Base-by-base conservation (phyloP, 1,140 invertebrate species). In the Pomacea maculata region DNA sequence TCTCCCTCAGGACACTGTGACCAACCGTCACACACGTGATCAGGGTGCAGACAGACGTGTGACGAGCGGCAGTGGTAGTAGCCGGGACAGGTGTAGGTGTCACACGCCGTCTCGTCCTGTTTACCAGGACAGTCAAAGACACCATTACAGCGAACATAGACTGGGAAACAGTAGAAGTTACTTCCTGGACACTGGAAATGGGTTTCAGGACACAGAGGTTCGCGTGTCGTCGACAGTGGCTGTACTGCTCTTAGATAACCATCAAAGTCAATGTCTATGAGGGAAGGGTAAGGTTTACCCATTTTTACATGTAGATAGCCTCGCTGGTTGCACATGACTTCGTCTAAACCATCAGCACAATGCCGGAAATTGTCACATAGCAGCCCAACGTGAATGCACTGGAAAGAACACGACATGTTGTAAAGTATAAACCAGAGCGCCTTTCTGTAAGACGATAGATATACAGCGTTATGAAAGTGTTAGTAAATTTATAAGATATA, bases 1-100 rank as follows among this genome's bases (percentile, higher is more conserved):
- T 79, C 81, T 11, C 63, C n/a, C 34, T 82, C 11, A n/a, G 81
- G 81, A 74, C 81, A 82, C 17, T 82, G 81, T 63, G 54, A 70
- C 34, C 67, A 17, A 2, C 74, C 73, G 73, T 82, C 81, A 72
- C 81, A 82, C 34, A 82, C 19, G 73, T 82, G 77, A 6, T 75
- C 29, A 14, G 64, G 29, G 45, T 75, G 77, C 29, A 82, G 25
- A 64, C 81, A 82, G 11, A 82, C 64, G 6, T 55, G n/a, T 0
- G 81, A 75, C 19, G 61, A 14, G 12, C 78, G 78, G 63, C 81
- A 82, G 10, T 67, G 73, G 52, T 82, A 82, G 52, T 61, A 71
- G 17, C 67, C 74, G 11, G 45, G 45, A 63, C 81, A 82, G 5
- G 64, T 67, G 57, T 79, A 52, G 54, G 67, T 65, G 14, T 75